Conservation (phyloP, 2,888 invertebrate genomes). For the Leucania comma region DNA sequence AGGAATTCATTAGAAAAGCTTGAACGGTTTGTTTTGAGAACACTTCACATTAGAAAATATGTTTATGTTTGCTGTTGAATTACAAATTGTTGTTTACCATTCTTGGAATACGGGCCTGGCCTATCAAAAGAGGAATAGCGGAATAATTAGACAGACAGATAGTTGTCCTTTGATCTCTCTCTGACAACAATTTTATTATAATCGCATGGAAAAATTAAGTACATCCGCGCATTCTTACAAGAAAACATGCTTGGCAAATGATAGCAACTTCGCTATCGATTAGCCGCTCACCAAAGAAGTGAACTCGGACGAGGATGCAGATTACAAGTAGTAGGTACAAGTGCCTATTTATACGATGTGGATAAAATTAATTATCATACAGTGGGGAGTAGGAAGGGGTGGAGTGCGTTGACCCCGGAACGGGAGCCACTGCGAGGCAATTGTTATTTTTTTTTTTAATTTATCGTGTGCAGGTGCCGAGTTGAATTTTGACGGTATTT, state of each 20-base stretch:
- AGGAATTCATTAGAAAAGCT: conserved; percentile 51
- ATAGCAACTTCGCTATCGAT: conserved; percentile 40
- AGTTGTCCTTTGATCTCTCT: conserved; percentile 39
- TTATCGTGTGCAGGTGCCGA: conserved; percentile 67
- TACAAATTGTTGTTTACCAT: conserved; percentile 49
- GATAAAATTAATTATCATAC: conserved; percentile 73
- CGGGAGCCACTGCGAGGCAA: conserved; percentile 63
- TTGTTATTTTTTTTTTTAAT: conserved; percentile 65
- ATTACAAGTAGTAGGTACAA: conserved; percentile 55
- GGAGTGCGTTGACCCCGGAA: conserved; percentile 69
- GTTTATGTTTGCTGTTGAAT: conserved; percentile 47
- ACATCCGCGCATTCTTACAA: conserved; percentile 40
- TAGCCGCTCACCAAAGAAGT: conserved; percentile 41
- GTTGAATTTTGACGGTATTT: conserved; percentile 59
- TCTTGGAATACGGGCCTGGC: conserved; percentile 21
- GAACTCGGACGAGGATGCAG: conserved; percentile 51
- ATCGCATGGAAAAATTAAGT: conserved; percentile 37
- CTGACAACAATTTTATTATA: conserved; percentile 15
- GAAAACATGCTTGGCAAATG: conserved; percentile 39
- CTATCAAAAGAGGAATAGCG: conserved; percentile 19
- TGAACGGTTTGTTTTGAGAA: conserved; percentile 50
- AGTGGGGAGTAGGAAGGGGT: conserved; percentile 69
- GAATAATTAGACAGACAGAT: conserved; percentile 28
- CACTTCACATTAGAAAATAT: conserved; percentile 52
- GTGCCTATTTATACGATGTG: conserved; percentile 65